Evolutionary conservation across 1,140 invertebrate genomes (phyloP).

Genomic region (Diachasma alloeum): DNA sequence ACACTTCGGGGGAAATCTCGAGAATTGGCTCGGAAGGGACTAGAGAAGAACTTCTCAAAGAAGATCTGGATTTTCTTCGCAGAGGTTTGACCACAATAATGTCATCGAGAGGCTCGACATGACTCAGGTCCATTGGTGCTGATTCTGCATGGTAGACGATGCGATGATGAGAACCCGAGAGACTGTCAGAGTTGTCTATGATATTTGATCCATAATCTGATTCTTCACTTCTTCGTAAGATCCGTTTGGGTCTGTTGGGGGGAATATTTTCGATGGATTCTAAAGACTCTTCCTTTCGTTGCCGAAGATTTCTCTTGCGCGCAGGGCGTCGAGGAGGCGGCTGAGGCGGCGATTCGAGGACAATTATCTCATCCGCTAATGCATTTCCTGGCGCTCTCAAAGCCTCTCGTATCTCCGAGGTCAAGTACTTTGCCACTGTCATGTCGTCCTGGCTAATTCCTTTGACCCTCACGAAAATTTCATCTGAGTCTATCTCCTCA

Average conservation of each 20-base stretch:
- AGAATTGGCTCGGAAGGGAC: constrained; percentile 29
- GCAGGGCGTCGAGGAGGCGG: constrained; percentile 49
- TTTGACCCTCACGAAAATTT: constrained; percentile 82
- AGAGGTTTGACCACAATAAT: constrained; percentile 59
- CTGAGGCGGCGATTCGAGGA: constrained; percentile 5
- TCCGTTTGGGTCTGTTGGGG: constrained; percentile 50
- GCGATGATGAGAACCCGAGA: constrained; percentile 46
- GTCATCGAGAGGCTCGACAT: constrained; percentile 52
- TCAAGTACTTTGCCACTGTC: constrained; percentile 77
- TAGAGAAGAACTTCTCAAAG: constrained; percentile 39
- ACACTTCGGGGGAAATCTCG: neutral
- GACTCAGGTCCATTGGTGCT: constrained; percentile 14
- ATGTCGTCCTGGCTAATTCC: constrained; percentile 84
- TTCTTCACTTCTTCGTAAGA: constrained; percentile 50
- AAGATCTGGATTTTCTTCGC: constrained; percentile 53
- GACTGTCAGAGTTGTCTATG: constrained; percentile 36
- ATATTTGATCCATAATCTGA: constrained; percentile 41
- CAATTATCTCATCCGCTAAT: constrained; percentile 59
- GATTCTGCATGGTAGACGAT: constrained; percentile 57
- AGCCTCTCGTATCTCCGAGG: constrained; percentile 80
- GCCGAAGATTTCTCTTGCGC: constrained; percentile 51
- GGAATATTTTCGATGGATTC: constrained; percentile 39
- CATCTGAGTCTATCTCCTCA: constrained; percentile 86
- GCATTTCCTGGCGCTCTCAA: constrained; percentile 74
- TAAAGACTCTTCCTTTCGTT: constrained; percentile 43